A percentile compares a stretch with the other conserved stretches of the same genome.
Evolutionary conservation across 2,888 invertebrate species (phyloP).

Genomic region (Patella pellucida): DNA sequence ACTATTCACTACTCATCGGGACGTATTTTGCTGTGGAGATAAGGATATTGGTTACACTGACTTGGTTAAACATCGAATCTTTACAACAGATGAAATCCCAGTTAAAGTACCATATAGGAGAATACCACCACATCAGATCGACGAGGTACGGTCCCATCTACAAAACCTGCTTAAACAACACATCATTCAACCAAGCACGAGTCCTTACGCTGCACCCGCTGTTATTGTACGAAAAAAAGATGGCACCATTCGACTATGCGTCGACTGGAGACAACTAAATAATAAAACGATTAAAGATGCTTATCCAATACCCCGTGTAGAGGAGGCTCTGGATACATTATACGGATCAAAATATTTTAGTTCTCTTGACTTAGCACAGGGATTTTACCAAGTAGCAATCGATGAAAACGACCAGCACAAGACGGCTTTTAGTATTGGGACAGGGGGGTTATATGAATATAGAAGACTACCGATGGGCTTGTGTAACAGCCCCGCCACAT

Average conservation of each 20-base stretch:
- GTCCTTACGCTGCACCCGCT: slow-evolving; percentile 37
- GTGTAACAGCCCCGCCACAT: slow-evolving; percentile 39
- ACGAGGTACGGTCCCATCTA: slow-evolving; percentile 34
- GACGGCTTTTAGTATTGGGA: slow-evolving; percentile 36
- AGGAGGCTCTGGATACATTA: slow-evolving; percentile 34
- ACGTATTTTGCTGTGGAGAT: slow-evolving; percentile 16
- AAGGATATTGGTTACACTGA: slow-evolving; percentile 33
- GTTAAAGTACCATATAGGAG: slow-evolving; percentile 31
- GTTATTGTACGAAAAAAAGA: slow-evolving; percentile 37
- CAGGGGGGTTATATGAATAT: slow-evolving; percentile 35
- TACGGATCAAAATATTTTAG: slow-evolving; percentile 24
- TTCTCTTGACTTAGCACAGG: slow-evolving; percentile 31
- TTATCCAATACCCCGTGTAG: slow-evolving; percentile 35
- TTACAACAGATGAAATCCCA: slow-evolving; percentile 20
- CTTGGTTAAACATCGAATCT: slow-evolving; percentile 27
- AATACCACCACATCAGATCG: slow-evolving; percentile 29
- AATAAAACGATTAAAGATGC: slow-evolving; percentile 30
- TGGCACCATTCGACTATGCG: slow-evolving; percentile 28
- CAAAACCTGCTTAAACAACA: slow-evolving; percentile 28
- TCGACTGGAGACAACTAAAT: slow-evolving; percentile 38
- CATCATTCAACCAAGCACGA: slow-evolving; percentile 32
- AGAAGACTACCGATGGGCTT: slow-evolving; percentile 39
- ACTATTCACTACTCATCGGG: background rate
- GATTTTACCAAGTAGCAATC: slow-evolving; percentile 43
- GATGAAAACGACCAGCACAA: slow-evolving; percentile 34